phyloP scores from a whole-genome alignment of 2,888 invertebrate genomes.

The Noctua pronuba region DNA sequence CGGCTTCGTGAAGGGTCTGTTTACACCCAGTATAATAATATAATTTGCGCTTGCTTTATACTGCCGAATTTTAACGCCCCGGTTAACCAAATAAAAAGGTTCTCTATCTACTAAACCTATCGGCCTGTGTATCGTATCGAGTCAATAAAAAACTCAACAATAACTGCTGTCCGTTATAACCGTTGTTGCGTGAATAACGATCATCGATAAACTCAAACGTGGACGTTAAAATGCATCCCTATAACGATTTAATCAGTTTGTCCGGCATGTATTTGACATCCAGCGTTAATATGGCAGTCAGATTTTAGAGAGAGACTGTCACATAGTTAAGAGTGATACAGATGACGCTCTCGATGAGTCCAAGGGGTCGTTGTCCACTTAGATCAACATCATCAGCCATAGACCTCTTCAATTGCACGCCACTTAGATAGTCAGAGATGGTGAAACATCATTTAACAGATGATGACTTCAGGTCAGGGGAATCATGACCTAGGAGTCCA shows the following conservation, averaged over 20 bases:
- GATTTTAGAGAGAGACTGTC: background rate
- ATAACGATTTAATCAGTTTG: conserved; percentile 22
- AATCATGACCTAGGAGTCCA: background rate
- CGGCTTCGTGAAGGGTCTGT: too few species aligned
- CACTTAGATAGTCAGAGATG: background rate
- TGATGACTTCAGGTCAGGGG: background rate
- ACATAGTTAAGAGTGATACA: background rate
- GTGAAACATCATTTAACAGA: background rate
- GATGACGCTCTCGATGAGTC: background rate
- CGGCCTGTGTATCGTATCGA: conserved; percentile 59
- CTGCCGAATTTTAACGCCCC: conserved; percentile 16
- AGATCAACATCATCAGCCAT: background rate
- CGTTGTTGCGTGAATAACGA: conserved; percentile 66
- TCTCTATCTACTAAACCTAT: conserved; percentile 25
- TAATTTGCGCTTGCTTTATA: background rate
- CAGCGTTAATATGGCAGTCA: background rate
- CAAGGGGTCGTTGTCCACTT: background rate
- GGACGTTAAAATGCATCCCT: conserved; percentile 64
- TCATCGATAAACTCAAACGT: conserved; percentile 70
- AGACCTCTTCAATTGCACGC: background rate
- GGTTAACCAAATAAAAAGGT: conserved; percentile 23
- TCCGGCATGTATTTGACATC: background rate
- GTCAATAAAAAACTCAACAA: conserved; percentile 65
- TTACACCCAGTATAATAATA: too few species aligned
- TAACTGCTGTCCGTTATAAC: conserved; percentile 57